A percentile compares a stretch with the other conserved stretches of the same genome.
Conservation (phyloP, 2,888 invertebrate genomes). For the Alloscopus bannaensis region DNA sequence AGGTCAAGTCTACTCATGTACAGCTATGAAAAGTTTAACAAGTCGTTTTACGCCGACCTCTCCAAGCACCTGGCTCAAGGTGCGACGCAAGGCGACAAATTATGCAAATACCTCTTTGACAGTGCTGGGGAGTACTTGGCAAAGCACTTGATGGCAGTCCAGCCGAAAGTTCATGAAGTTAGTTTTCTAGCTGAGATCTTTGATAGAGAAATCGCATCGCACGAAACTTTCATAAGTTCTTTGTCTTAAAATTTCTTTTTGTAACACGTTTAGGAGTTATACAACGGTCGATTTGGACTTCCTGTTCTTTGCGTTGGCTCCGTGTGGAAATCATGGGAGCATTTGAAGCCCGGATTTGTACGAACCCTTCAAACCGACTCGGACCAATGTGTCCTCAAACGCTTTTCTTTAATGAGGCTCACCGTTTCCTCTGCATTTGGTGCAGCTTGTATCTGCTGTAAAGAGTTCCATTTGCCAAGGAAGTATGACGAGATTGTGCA, state of each 20-base stretch:
- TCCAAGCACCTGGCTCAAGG: constrained; percentile 84
- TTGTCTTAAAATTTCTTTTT: background rate
- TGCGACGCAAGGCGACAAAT: constrained; percentile 83
- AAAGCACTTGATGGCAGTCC: constrained; percentile 81
- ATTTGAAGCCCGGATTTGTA: constrained; percentile 84
- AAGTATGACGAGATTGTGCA: constrained; percentile 46
- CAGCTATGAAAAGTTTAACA: constrained; percentile 83
- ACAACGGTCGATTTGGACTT: constrained; percentile 79
- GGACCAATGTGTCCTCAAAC: constrained; percentile 44
- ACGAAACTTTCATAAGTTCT: background rate
- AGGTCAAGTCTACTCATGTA: constrained; percentile 75
- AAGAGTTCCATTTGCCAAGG: constrained; percentile 21
- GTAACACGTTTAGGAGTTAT: constrained; percentile 78
- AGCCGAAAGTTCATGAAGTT: constrained; percentile 80
- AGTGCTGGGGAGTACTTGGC: constrained; percentile 83
- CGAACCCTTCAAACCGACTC: constrained; percentile 76
- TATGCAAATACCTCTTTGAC: constrained; percentile 83
- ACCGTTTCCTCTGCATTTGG: constrained; percentile 88
- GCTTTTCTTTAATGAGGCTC: constrained; percentile 81
- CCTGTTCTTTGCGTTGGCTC: constrained; percentile 94
- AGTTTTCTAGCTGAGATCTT: background rate
- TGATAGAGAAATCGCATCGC: no score
- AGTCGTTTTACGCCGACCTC: constrained; percentile 85
- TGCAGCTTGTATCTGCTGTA: constrained; percentile 78
- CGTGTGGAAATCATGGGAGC: constrained; percentile 95